Base-by-base conservation (phyloP, 2,113 vertebrate species). In the Junco hyemalis region DNA sequence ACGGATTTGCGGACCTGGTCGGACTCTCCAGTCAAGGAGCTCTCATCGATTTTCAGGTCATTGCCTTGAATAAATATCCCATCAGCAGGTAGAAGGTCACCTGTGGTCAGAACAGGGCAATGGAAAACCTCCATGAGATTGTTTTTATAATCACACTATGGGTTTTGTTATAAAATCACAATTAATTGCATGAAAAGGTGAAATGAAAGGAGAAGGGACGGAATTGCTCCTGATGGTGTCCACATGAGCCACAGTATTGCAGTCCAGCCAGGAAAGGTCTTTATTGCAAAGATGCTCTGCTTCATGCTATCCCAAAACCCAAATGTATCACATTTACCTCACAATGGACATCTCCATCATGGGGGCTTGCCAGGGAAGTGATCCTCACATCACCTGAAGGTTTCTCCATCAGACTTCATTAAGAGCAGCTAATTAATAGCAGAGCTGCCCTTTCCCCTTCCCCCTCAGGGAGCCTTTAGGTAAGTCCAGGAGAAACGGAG, bases 51-150 rank as follows among this genome's bases (percentile, higher is more conserved):
- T 97, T 99, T 99, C 89, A 99, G 97, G 94, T 99, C 99, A 40
- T 99, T 99, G 91, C 99, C 99, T 97, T 99, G 99, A 96, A 99
- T 99, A 97, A 99, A 98, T 81, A 99, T 95, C 87, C 99, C 99
- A 65, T 99, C 99, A 0, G 99, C 96, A 83, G 99, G 99, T 47
- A 99, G 99, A 24, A 99, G 98, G 97, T 99, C 99, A 95, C 99
- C 99, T 99, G 93, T 63, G 16, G 61, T 38, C 51, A 90, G 86
- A 86, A 72, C 16, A 78, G 3, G 5, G 61, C 8, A 21, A 73
- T 12, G n/a, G 35, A 76, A 76, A 96, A 73, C 14, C 56, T 24
- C 38, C 40, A 5, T 45, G 36, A 80, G 36, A 28, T 5, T 5
- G 19, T 4, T 60, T 68, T 42, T 33, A 22, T 18, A 35, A 54